Evolutionary conservation across 92 coral and sea anemone species (phyloP).

Genomic region (Bergia sp.): DNA sequence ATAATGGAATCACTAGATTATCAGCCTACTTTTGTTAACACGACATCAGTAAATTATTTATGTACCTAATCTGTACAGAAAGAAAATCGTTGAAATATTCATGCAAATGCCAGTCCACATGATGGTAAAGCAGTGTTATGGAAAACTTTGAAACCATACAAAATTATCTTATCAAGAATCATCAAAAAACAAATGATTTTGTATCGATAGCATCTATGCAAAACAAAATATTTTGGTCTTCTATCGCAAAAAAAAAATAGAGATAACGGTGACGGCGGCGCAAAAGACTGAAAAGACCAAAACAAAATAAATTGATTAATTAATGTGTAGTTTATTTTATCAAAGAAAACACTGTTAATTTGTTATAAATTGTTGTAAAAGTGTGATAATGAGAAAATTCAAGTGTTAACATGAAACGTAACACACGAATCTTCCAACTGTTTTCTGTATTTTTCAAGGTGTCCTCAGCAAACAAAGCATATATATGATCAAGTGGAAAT

Average conservation of each 20-base stretch:
- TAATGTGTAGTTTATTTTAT: background rate
- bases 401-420: no score
- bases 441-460: background rate
- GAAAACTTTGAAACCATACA: background rate
- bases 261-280: background rate
- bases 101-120: slow-evolving; percentile 10
- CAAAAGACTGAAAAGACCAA: background rate
- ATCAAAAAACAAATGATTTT: background rate
- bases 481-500: no score
- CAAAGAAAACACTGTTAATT: background rate
- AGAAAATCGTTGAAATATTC: slow-evolving; percentile 23
- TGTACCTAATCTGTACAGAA: background rate
- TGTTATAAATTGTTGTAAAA: no score
- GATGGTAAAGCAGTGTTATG: background rate
- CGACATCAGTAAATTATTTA: slow-evolving; percentile 18
- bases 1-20: slow-evolving; percentile 9
- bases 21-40: background rate
- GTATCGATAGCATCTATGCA: slow-evolving; percentile 17
- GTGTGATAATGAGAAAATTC: background rate
- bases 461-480: background rate
- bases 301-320: background rate
- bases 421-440: background rate
- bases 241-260: background rate
- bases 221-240: background rate
- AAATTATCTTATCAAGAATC: background rate